A percentile compares a stretch with the other conserved stretches of the same genome.
phyloP scores from a whole-genome alignment of 2,797 vertebrate species.

The Mastacembelus armatus region DNA sequence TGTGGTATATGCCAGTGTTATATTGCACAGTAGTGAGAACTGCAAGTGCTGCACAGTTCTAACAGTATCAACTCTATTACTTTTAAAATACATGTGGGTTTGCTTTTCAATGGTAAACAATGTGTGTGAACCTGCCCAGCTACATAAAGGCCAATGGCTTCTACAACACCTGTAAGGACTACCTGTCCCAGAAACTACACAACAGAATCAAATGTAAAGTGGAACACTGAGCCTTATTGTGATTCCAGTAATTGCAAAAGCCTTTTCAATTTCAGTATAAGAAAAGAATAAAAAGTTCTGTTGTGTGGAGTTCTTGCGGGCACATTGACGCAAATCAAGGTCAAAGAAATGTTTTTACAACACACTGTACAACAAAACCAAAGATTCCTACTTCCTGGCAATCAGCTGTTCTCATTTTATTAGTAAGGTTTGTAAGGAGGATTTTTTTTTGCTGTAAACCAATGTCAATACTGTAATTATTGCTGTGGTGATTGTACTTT shows the following conservation, averaged over 20 bases:
- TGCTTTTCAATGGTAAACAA: too few species aligned
- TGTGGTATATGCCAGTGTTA: too few species aligned
- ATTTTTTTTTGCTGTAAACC: neutral
- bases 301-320: neutral
- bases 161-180: too few species aligned
- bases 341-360: neutral
- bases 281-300: neutral
- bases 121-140: too few species aligned
- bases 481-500: conserved; percentile 4
- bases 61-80: too few species aligned
- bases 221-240: neutral
- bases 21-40: too few species aligned
- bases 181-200: too few species aligned
- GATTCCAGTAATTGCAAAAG: neutral
- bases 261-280: neutral
- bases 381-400: neutral
- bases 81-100: too few species aligned
- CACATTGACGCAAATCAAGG: neutral
- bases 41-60: too few species aligned
- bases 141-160: too few species aligned
- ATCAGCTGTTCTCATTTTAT: neutral
- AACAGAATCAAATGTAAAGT: too few species aligned
- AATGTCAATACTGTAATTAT: neutral
- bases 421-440: neutral
- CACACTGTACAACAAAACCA: neutral